These are phyloP conservation scores for Plusia festucae DNA, from an alignment of 2,888 invertebrate species.

Conservation along the genomic window DNA sequence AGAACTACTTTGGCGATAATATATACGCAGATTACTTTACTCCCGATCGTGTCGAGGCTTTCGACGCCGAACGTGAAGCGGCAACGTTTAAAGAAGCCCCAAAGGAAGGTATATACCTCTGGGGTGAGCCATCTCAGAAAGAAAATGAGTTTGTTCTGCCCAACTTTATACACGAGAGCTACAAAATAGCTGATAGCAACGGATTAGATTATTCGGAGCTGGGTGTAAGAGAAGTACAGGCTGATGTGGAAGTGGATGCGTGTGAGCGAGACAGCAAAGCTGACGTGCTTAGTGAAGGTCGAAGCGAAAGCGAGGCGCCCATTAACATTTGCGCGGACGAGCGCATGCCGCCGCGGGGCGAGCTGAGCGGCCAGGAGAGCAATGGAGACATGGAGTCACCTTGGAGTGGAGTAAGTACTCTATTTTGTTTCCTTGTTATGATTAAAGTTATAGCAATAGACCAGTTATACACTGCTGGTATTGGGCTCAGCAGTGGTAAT, in stretches of 20 bases:
- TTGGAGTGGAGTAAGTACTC: conserved; percentile 91
- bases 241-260: conserved; percentile 64
- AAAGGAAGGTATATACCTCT: conserved; percentile 77
- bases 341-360: conserved; percentile 96
- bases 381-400: conserved; percentile 94
- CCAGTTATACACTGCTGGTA: not conserved
- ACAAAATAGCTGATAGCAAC: conserved; percentile 80
- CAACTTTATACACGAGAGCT: conserved; percentile 85
- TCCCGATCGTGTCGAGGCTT: conserved; percentile 80
- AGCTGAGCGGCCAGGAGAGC: conserved; percentile 96
- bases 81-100: conserved; percentile 72
- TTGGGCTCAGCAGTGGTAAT: too few species aligned
- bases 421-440: not conserved
- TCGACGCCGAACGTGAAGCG: conserved; percentile 74
- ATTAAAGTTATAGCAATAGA: not conserved
- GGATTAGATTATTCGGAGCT: conserved; percentile 77
- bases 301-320: conserved; percentile 76
- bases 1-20: conserved; percentile 86
- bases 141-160: conserved; percentile 83
- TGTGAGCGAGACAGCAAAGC: conserved; percentile 79
- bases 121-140: conserved; percentile 83
- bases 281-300: conserved; percentile 78
- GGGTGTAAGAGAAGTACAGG: conserved; percentile 59
- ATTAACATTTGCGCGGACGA: conserved; percentile 95
- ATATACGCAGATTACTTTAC: conserved; percentile 86